Base-by-base conservation (phyloP, 2,888 invertebrate genomes). In the Nineta flava region DNA sequence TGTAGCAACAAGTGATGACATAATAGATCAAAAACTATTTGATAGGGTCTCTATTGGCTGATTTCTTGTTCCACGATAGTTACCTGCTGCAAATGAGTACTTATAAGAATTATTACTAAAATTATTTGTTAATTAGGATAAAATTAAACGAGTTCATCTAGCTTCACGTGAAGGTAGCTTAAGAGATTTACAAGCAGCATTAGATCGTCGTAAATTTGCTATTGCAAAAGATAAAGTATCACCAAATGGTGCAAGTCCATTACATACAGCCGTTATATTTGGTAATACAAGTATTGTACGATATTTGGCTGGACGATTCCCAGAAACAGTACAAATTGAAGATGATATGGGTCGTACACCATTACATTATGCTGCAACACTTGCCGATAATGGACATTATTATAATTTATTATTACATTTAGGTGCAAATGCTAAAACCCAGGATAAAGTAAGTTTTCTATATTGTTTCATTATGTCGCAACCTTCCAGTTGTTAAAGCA, bases 181-280 rank as follows among this genome's bases (percentile, higher is more conserved):
- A 55, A 72, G 85, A 57, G 86, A 90, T 57, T 71, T 94, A 49
- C 91, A 91, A 66, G 79, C 86, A 56, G 82, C 90, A 1, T 66
- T 92, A 59, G 88, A 94, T 67, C 72, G 93, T 56, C 81, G 92
- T 61, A 90, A 91, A 75, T 87, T 94, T 63, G 92, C 91, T 1
- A 79, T 90, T 53, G 92, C 93, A 16, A 79, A 85, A 57, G 90
- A 94, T 65, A 80, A 83, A 52, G 74, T 79, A 55, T 85, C 87
- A n/a, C 79, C 85, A 0, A 79, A 85, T 58, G 87, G 90, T 2
- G 81, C 88, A 16, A 85, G 90, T 3, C 88, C 92, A 1, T 70
- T 93, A 51, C 93, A 93, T 65, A 84, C 87, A 10, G 90, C 91
- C 1, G 83, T 85, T 0, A 71, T 88, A 53, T 87, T 87, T 66